Base-by-base conservation (phyloP, 1,140 invertebrate genomes). In the Drosophila nigrodunni region DNA sequence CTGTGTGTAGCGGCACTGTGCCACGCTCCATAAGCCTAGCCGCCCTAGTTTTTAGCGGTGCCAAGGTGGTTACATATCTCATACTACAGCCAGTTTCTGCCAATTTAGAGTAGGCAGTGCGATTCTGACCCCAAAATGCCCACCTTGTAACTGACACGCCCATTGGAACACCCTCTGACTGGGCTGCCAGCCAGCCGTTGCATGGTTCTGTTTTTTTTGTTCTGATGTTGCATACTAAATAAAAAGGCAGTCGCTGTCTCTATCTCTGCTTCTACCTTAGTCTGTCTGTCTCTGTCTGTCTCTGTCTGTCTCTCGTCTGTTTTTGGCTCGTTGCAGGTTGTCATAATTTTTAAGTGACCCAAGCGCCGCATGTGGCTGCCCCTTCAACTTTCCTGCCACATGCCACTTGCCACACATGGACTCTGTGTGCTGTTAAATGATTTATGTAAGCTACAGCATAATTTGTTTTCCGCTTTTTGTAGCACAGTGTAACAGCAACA, bases 271-370 rank as follows among this genome's bases (percentile, higher is more conserved):
- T 3, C 25, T 30, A 7, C 8, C 43, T 10, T 25, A 30, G 25
- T 21, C 30, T 30, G 11, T 43, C 64, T 59, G 37, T 49, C n/a
- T 49, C 30, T 30, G 11, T 43, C 64, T 59, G 37, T 49, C n/a
- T 49, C n/a, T 39, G 15, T 52, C 46, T 25, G 9, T 11, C 21
- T 41, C 2, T 18, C 37, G 68, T 70, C 35, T 55, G 37, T 39
- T 52, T 80, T 78, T 67, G 79, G 67, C 82, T 80, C 66, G 65
- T n/a, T 46, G 55, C 71, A 52, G 65, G 55, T 74, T 88, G 83
- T 88, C 82, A 86, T 86, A 88, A 86, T 88, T 86, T 88, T 74
- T 67, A 79, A 88, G 79, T 86, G 82, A 87, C 82, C 83, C 79
- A 37, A 58, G 35, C 81, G 65, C 77, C 75, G 77, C 82, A 85